Evolutionary conservation across 2,113 vertebrate genomes (phyloP).

Genomic region (Aspidoscelis tigris): DNA sequence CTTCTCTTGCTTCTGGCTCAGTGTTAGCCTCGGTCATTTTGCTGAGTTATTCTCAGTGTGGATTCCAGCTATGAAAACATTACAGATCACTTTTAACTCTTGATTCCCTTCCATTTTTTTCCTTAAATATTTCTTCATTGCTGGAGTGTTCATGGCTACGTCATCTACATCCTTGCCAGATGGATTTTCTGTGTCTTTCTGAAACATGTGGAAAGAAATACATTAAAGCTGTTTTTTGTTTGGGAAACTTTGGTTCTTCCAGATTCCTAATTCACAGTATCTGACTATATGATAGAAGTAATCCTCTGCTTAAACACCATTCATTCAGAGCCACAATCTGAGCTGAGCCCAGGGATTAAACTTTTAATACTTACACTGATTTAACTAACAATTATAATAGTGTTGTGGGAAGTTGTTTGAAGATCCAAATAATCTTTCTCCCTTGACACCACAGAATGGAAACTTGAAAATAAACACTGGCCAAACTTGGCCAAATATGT

Average conservation of each 20-base stretch:
- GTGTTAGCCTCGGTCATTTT: slow-evolving; percentile 42
- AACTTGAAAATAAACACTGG: not conserved
- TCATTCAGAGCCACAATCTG: rapidly evolving
- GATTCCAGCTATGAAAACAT: slow-evolving; percentile 61
- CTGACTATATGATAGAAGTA: not conserved
- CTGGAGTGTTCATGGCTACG: slow-evolving; percentile 22
- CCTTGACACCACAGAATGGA: not conserved
- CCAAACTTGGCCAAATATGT: not conserved
- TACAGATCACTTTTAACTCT: not conserved
- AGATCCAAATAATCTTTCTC: slow-evolving; percentile 18
- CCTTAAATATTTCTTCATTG: not conserved
- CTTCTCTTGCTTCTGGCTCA: slow-evolving; percentile 34
- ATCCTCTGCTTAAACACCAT: slow-evolving; percentile 5
- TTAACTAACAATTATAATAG: not conserved
- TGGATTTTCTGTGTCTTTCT: slow-evolving; percentile 37
- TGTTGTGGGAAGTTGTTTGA: not conserved
- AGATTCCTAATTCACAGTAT: slow-evolving; percentile 1
- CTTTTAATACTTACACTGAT: slow-evolving; percentile 15
- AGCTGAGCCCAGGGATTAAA: slow-evolving; percentile 4
- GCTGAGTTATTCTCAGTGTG: slow-evolving; percentile 32
- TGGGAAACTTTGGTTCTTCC: slow-evolving; percentile 26
- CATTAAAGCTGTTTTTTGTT: slow-evolving; percentile 33
- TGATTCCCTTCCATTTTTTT: not conserved
- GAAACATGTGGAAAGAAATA: slow-evolving; percentile 13
- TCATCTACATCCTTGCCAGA: not conserved